phyloP scores from a whole-genome alignment of 2,113 vertebrate species.

The Pseudolaguvia tuberculata region DNA sequence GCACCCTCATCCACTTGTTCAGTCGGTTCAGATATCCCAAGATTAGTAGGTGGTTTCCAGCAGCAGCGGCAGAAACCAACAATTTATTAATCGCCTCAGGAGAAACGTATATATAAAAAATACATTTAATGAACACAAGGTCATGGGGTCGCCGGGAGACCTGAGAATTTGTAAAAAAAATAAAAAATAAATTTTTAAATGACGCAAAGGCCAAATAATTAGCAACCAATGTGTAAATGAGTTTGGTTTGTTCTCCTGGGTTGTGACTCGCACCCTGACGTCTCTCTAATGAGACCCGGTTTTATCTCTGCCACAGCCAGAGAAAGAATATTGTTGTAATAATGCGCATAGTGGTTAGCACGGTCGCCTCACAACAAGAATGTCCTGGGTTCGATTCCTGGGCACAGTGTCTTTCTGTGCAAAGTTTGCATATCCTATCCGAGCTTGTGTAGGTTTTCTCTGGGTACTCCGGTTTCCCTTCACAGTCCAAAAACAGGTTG shows the following conservation, averaged over 20 bases:
- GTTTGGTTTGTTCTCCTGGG: not conserved
- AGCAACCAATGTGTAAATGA: conserved; percentile 10
- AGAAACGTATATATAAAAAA: not conserved
- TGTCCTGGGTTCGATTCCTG: no score
- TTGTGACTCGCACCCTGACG: not conserved
- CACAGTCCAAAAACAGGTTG: no score
- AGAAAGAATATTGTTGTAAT: no score
- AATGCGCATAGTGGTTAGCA: no score
- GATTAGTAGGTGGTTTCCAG: not conserved
- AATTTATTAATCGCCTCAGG: not conserved
- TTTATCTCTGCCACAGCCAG: not conserved
- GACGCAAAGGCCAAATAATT: conserved; percentile 4
- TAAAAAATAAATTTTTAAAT: no score
- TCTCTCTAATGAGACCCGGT: conserved; percentile 2
- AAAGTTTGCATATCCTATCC: no score
- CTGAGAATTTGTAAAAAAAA: not conserved
- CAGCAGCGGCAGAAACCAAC: not conserved
- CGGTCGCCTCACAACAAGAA: no score
- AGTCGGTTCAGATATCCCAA: not conserved
- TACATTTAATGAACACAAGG: not conserved
- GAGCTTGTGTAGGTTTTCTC: no score
- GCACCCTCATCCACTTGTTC: not conserved
- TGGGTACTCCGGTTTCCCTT: no score
- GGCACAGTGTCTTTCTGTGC: no score
- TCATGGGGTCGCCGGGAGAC: not conserved